Evolutionary conservation across 1,140 invertebrate species (phyloP).

Genomic region (Zeugodacus cucurbitae): DNA sequence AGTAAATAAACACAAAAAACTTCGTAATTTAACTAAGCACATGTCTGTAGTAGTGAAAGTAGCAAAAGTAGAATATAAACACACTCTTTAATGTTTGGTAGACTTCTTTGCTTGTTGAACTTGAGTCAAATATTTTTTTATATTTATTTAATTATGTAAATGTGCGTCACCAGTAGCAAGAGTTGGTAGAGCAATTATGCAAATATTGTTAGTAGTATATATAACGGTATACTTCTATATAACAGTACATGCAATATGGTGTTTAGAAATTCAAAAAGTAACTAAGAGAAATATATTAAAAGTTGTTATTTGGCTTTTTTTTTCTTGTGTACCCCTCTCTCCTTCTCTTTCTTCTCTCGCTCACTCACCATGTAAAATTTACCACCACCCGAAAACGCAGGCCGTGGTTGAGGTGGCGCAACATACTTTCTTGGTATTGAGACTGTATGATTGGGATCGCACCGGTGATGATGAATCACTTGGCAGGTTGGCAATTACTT

Average conservation of each 20-base stretch:
- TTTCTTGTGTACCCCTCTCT: not conserved
- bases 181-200: not conserved
- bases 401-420: conserved; percentile 66
- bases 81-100: not conserved
- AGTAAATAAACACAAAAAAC: not conserved
- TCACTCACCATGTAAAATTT: not conserved
- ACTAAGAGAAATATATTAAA: not conserved
- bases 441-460: conserved; percentile 84
- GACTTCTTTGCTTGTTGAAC: not conserved
- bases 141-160: not conserved
- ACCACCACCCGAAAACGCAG: conserved; percentile 40
- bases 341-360: not conserved
- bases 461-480: conserved; percentile 80
- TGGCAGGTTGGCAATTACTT: conserved; percentile 75
- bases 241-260: not conserved
- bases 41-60: not conserved
- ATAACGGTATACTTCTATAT: not conserved
- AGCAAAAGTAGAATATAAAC: not conserved
- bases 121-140: not conserved
- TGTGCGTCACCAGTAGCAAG: not conserved
- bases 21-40: not conserved
- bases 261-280: not conserved
- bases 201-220: not conserved
- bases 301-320: not conserved
- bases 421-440: conserved; percentile 66